Conservation (phyloP, 92 coral and sea anemone species). For the Anthopleura xanthogrammica region DNA sequence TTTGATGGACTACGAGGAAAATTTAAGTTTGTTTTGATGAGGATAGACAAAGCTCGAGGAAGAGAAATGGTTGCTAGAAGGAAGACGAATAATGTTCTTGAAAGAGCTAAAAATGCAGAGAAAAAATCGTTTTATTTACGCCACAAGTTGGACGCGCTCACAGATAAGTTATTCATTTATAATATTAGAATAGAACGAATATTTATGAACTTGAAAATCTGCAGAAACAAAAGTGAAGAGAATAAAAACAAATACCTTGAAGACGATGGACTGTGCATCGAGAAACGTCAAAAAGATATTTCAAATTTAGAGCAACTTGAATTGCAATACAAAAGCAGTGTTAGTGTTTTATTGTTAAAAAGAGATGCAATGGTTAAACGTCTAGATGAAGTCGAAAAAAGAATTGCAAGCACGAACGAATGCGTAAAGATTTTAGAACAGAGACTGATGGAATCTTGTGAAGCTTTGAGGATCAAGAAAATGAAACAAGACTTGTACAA, state of each 20-base stretch:
- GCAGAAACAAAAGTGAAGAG: neutral
- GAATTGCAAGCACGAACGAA: constrained; percentile 6
- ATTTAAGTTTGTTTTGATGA: constrained; percentile 5
- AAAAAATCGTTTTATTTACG: constrained; percentile 22
- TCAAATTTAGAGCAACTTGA: constrained; percentile 7
- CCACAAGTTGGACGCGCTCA: constrained; percentile 16
- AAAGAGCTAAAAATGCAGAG: constrained; percentile 21
- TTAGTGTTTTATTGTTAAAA: neutral
- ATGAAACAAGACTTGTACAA: constrained; percentile 24
- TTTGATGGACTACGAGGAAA: constrained; percentile 19
- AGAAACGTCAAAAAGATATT: constrained; percentile 8
- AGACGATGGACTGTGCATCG: neutral
- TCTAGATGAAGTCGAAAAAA: constrained; percentile 18
- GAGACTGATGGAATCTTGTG: neutral
- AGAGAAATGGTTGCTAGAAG: constrained; percentile 29
- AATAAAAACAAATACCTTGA: neutral
- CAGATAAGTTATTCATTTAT: constrained; percentile 13
- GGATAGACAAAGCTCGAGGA: constrained; percentile 9
- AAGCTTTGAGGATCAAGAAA: neutral
- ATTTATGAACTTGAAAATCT: neutral
- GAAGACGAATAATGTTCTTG: constrained; percentile 18
- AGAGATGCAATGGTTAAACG: neutral
- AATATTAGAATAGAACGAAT: constrained; percentile 14
- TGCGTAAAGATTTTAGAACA: constrained; percentile 9
- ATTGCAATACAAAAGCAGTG: neutral